Conservation (phyloP, 2,113 vertebrate species). For the Phainopepla nitens region DNA sequence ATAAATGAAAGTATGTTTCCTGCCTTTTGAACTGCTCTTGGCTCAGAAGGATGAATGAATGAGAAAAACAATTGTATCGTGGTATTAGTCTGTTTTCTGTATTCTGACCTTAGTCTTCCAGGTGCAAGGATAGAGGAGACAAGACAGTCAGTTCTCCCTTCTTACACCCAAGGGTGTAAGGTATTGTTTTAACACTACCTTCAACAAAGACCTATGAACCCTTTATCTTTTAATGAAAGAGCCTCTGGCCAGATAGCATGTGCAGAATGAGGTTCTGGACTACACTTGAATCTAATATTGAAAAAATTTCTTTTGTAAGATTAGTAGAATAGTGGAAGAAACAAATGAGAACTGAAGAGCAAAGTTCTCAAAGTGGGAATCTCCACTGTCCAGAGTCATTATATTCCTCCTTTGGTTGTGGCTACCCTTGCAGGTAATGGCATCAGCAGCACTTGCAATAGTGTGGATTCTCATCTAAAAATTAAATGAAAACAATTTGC, state of each 20-base stretch:
- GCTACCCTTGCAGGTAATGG: background rate
- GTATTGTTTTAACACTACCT: background rate
- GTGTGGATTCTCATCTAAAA: background rate
- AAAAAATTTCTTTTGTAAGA: background rate
- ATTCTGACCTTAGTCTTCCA: background rate
- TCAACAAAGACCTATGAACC: background rate
- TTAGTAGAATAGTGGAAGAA: background rate
- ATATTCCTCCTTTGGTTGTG: background rate
- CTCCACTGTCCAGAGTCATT: background rate
- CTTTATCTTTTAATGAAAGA: background rate
- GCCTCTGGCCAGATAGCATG: accelerated
- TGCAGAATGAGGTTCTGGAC: background rate
- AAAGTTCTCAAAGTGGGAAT: background rate
- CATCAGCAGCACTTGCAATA: background rate
- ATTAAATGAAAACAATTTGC: background rate
- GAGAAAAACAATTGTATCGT: background rate
- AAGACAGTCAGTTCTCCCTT: background rate
- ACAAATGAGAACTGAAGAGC: background rate
- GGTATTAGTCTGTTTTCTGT: background rate
- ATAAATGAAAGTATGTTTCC: background rate
- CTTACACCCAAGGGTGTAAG: background rate
- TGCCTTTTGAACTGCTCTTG: background rate
- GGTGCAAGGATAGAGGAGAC: background rate
- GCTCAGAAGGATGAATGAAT: background rate
- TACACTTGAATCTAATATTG: background rate